Evolutionary conservation across 2,797 vertebrate genomes (phyloP).

Genomic region (Megalops cyprinoides): DNA sequence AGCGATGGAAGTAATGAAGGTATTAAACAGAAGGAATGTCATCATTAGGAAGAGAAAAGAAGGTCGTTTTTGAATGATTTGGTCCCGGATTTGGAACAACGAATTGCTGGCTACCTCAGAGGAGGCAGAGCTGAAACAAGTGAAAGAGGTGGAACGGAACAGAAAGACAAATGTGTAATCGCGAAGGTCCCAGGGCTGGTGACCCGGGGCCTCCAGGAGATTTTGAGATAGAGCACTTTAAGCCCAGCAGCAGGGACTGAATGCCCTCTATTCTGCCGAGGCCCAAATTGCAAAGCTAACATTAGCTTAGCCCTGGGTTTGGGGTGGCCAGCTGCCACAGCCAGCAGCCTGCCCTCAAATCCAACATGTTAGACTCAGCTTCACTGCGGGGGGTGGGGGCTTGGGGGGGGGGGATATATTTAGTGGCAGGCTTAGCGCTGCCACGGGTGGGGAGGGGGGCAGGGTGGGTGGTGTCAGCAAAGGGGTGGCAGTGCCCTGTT

Average conservation of each 20-base stretch:
- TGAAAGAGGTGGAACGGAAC: neutral
- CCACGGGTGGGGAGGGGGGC: conserved; percentile 59
- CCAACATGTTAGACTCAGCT: conserved; percentile 81
- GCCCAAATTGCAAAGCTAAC: conserved; percentile 68
- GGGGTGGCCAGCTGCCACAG: conserved; percentile 68
- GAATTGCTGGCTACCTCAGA: neutral
- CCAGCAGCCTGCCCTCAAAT: conserved; percentile 72
- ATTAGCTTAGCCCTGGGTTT: conserved; percentile 64
- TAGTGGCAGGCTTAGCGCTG: conserved; percentile 80
- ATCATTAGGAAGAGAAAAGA: neutral
- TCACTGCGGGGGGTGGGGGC: conserved; percentile 63
- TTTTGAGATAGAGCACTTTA: neutral
- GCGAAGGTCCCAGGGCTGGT: neutral
- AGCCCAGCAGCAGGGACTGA: neutral
- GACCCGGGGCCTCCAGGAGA: neutral
- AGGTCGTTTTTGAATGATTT: no score
- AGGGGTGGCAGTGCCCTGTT: conserved; percentile 64
- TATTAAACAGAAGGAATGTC: neutral
- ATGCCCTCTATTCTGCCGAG: conserved; percentile 58
- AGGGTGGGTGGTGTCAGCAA: conserved; percentile 64
- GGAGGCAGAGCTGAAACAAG: neutral
- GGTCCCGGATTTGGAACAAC: neutral
- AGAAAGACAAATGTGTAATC: no score
- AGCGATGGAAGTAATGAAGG: neutral
- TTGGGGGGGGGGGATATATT: conserved; percentile 77